Evolutionary conservation across 2,797 vertebrate genomes (phyloP).

Genomic region (Capromys pilorides): DNA sequence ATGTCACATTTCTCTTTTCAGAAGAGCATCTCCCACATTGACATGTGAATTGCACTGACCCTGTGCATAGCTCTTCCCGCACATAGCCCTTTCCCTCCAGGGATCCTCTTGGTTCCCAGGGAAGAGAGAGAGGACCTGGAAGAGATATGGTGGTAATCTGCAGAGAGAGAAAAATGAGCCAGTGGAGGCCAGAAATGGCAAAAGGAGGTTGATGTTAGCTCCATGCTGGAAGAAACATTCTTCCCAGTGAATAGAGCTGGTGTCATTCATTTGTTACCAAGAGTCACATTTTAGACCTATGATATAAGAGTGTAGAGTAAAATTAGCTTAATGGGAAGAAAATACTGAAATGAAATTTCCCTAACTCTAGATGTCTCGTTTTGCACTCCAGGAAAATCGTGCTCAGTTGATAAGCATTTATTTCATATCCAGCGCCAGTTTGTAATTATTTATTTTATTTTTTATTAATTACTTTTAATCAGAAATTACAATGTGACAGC

Average conservation of each 20-base stretch:
- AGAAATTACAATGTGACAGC: too few relatives aligned
- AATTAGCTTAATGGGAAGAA: neutral
- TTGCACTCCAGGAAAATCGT: constrained; percentile 2
- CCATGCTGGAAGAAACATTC: neutral
- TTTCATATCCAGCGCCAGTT: neutral
- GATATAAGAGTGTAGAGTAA: neutral
- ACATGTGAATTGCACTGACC: neutral
- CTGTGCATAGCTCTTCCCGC: too few relatives aligned
- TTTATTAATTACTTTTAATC: too few relatives aligned
- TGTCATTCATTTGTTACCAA: neutral
- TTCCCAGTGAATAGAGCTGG: neutral
- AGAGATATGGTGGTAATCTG: neutral
- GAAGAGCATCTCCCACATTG: neutral
- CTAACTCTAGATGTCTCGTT: neutral
- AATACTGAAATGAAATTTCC: neutral
- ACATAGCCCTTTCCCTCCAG: too few relatives aligned
- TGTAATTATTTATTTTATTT: neutral
- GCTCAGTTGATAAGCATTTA: neutral
- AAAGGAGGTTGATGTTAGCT: neutral
- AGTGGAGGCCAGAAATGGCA: neutral
- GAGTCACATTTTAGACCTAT: neutral
- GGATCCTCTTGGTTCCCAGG: neutral
- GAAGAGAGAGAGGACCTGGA: neutral
- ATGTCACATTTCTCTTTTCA: constrained; percentile 41
- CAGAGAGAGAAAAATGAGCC: neutral